Base-by-base conservation (phyloP, 2,113 vertebrate genomes). In the Hepsetus odoe region DNA sequence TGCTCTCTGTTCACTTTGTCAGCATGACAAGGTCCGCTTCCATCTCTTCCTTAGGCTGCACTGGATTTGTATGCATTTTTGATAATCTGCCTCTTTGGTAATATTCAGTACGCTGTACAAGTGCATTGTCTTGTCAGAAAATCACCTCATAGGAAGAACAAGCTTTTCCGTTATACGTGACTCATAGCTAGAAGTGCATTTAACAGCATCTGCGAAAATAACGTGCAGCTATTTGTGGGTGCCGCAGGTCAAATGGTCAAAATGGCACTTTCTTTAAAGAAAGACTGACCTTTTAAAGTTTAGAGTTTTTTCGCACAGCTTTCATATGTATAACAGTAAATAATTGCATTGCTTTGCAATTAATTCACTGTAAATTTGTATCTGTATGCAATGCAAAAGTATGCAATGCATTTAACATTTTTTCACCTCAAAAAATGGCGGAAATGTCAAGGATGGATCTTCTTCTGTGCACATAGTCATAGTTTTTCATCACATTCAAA, bases 41-140 rank as follows among this genome's bases (percentile, higher is more conserved):
- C 12, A 26, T 18, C 30, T 7, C 59, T 10, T 55, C n/a, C 51
- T 55, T 55, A 24, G 20, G 51, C n/a, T 40, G n/a, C 10, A 22
- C n/a, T 22, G 44, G 49, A 59, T 65, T 58, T 42, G 9, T 80
- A 11, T 74, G 28, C 16, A 59, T 40, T 80, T 75, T 80, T 70
- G 70, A 80, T 75, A 1, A 33, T 33, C 6, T 33, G 24, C 33
- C 32, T 26, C 68, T 49, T 9, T 44, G 22, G 40, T 74, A 38
- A 69, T 51, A 59, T 75, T 62, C 56, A 75, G 53, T 12, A 9
- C 51, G n/a, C 20, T 20, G n/a, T 16, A 3, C n/a, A 32, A 73
- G 61, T 18, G 53, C 18, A n/a, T 42, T 53, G 16, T 58, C 49
- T 26, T 2, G 26, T 40, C 44, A 56, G 58, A 44, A 66, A 44